phyloP scores from a whole-genome alignment of 2,797 vertebrate species.

The Ctenopoma multispine region DNA sequence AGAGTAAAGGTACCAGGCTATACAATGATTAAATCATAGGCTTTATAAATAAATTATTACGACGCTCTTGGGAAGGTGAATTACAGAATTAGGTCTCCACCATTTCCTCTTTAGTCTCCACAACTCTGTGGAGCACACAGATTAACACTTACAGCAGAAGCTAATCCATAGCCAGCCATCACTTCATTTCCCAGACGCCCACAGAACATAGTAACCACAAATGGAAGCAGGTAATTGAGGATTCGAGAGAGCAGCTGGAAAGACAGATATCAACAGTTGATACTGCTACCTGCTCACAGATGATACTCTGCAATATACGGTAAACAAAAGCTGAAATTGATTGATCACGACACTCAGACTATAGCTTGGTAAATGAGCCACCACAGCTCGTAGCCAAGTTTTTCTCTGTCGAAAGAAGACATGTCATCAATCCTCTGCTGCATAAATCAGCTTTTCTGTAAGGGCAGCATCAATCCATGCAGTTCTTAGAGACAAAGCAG shows the following conservation, averaged over 20 bases:
- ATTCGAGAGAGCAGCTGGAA: conserved; percentile 49
- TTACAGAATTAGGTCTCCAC: conserved; percentile 3
- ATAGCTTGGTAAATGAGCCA: too few species aligned
- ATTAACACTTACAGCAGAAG: conserved; percentile 77
- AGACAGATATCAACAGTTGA: conserved; percentile 9
- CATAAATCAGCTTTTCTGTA: conserved; percentile 6
- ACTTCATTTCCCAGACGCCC: conserved; percentile 82
- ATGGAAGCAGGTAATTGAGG: conserved; percentile 66
- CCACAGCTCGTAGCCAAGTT: not conserved
- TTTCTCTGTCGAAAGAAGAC: conserved; percentile 19
- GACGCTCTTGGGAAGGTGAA: not conserved
- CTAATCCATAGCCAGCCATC: conserved; percentile 83
- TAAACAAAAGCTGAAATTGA: not conserved
- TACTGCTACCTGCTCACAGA: conserved; percentile 8
- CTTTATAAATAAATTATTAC: not conserved
- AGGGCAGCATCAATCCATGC: not conserved
- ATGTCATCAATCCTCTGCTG: conserved; percentile 14
- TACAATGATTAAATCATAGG: not conserved
- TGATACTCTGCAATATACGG: not conserved
- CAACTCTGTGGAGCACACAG: not conserved
- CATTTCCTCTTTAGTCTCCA: not conserved
- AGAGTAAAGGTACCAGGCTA: not conserved
- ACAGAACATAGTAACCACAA: conserved; percentile 84
- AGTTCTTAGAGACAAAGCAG: not conserved
- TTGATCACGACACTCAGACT: not conserved